Evolutionary conservation across 2,113 vertebrate species (phyloP).

Genomic region (Crotalus helleri): DNA sequence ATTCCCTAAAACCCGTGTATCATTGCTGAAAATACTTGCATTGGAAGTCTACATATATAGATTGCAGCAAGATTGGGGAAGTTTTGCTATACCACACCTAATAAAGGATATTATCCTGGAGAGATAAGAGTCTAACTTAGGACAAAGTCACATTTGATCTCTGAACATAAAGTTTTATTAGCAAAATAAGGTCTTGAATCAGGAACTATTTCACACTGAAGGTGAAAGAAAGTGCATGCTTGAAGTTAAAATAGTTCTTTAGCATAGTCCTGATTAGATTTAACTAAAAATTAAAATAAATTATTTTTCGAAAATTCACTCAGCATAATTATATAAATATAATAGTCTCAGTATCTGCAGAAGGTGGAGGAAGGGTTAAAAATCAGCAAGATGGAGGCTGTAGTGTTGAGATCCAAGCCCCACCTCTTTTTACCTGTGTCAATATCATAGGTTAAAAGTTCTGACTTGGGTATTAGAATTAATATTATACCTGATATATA

Average conservation of each 20-base stretch:
- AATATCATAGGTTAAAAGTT: neutral
- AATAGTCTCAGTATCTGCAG: neutral
- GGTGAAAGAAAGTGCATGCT: neutral
- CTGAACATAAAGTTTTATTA: neutral
- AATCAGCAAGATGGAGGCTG: neutral
- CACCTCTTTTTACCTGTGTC: neutral
- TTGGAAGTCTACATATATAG: neutral
- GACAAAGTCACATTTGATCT: neutral
- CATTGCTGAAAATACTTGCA: neutral
- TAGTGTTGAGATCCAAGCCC: neutral
- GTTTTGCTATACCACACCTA: neutral
- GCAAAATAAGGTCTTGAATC: neutral
- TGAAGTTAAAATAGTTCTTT: neutral
- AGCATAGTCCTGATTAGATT: neutral
- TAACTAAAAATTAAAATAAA: neutral
- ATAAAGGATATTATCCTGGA: neutral
- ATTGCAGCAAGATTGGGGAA: neutral
- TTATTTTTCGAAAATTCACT: neutral
- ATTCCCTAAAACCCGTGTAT: neutral
- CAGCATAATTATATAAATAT: neutral
- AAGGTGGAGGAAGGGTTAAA: neutral
- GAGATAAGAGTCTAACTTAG: neutral
- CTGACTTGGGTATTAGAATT: constrained; percentile 60
- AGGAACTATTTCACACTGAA: neutral
- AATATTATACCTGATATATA: constrained; percentile 51